Conservation (phyloP, 2,797 vertebrate genomes). For the Apogon hyalosoma region DNA sequence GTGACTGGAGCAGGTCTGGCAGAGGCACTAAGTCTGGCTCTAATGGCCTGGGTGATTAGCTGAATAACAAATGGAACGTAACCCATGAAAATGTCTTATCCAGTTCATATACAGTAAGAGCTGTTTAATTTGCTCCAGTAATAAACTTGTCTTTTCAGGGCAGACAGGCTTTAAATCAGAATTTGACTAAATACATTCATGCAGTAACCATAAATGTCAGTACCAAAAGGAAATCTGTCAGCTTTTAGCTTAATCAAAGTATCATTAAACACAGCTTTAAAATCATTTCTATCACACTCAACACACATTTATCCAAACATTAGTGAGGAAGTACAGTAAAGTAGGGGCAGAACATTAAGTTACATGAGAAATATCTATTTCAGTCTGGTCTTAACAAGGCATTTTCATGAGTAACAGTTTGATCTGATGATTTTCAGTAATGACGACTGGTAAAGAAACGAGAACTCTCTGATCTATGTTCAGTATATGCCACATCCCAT, state of each 20-base stretch:
- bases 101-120: conserved; percentile 61
- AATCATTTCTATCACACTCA: background rate
- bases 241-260: conserved; percentile 23
- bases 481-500: background rate
- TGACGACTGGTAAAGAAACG: background rate
- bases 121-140: conserved; percentile 55
- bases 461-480: conserved; percentile 14
- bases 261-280: conserved; percentile 11
- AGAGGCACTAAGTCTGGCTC: conserved; percentile 68
- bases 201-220: conserved; percentile 21
- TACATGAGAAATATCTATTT: too few species aligned
- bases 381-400: too few species aligned
- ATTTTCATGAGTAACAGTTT: too few species aligned
- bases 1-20: conserved; percentile 59
- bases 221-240: conserved; percentile 28
- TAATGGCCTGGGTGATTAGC: conserved; percentile 74
- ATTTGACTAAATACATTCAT: conserved; percentile 9
- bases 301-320: background rate
- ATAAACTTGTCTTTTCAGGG: conserved; percentile 68
- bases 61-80: conserved; percentile 68
- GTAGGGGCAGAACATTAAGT: background rate
- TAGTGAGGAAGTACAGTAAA: background rate
- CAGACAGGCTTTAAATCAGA: conserved; percentile 59
- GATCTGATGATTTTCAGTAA: background rate
- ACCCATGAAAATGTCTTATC: conserved; percentile 59